Conservation (phyloP, 2,888 invertebrate species). For the Temnothorax ravouxi region DNA sequence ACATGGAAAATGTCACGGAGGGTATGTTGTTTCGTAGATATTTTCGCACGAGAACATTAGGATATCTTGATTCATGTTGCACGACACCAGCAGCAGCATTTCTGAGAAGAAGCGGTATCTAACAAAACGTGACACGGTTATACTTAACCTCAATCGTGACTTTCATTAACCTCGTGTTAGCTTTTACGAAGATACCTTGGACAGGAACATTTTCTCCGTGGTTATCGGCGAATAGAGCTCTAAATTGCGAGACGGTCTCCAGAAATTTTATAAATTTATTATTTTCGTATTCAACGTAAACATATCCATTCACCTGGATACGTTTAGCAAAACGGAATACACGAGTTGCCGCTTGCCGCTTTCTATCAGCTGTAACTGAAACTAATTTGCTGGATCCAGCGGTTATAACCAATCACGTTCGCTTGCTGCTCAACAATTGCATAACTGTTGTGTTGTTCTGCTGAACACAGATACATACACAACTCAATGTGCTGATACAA, state of each 20-base stretch:
- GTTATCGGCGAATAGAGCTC: not conserved
- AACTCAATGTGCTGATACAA: not conserved
- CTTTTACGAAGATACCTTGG: slow-evolving; percentile 39
- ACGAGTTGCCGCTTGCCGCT: not conserved
- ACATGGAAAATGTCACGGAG: not conserved
- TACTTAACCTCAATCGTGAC: slow-evolving; percentile 30
- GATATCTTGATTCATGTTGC: slow-evolving; percentile 12
- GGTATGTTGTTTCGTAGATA: not conserved
- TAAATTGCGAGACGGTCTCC: not conserved
- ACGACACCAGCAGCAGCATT: not conserved
- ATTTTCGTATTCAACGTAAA: slow-evolving; percentile 7
- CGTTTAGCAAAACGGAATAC: not conserved
- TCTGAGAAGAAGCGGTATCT: slow-evolving; percentile 38
- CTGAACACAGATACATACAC: not conserved
- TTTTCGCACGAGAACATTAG: not conserved
- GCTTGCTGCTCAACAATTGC: not conserved
- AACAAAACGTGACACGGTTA: not conserved
- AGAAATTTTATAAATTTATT: slow-evolving; percentile 13
- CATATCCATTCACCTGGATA: not conserved
- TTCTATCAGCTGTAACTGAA: not conserved
- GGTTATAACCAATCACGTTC: not conserved
- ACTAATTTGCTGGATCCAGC: not conserved
- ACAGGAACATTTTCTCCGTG: slow-evolving; percentile 35
- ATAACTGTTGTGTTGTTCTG: not conserved
- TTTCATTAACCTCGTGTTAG: not conserved